Conservation (phyloP, 2,113 vertebrate species). For the Pitta sordida region DNA sequence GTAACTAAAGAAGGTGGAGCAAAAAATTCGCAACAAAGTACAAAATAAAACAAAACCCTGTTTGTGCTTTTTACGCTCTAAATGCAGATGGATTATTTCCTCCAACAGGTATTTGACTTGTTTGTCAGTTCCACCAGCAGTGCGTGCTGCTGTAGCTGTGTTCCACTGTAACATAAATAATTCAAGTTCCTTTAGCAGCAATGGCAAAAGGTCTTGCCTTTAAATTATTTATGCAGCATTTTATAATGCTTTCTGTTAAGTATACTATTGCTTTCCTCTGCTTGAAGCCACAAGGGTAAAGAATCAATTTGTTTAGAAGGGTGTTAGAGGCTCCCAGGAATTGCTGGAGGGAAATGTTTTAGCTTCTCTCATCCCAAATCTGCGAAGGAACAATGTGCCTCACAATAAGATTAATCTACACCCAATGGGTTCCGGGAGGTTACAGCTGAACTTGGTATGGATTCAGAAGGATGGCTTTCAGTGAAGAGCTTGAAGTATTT, state of each 20-base stretch:
- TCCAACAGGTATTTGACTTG: not conserved
- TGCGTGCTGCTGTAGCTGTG: not conserved
- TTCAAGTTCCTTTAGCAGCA: slow-evolving; percentile 66
- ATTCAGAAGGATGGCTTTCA: slow-evolving; percentile 86
- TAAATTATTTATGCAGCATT: slow-evolving; percentile 87
- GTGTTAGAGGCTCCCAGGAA: not conserved
- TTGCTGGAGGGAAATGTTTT: not conserved
- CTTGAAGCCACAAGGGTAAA: slow-evolving; percentile 26
- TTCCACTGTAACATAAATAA: slow-evolving; percentile 74
- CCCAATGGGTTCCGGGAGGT: slow-evolving; percentile 2
- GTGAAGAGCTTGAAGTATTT: slow-evolving; percentile 84
- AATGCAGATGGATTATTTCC: not conserved
- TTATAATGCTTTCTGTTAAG: slow-evolving; percentile 70
- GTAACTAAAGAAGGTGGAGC: not conserved
- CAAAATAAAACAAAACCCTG: not conserved
- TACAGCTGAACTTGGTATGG: slow-evolving; percentile 80
- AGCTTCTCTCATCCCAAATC: not conserved
- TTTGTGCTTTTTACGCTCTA: not conserved
- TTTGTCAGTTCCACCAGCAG: not conserved
- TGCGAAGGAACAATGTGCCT: slow-evolving; percentile 42
- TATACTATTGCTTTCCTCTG: slow-evolving; percentile 72
- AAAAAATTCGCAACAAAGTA: not conserved
- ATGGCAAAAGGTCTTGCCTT: slow-evolving; percentile 67
- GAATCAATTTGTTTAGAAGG: slow-evolving; percentile 39
- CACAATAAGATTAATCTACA: not conserved